Base-by-base conservation (phyloP, 2,888 invertebrate genomes). In the Spilosoma lubricipeda region DNA sequence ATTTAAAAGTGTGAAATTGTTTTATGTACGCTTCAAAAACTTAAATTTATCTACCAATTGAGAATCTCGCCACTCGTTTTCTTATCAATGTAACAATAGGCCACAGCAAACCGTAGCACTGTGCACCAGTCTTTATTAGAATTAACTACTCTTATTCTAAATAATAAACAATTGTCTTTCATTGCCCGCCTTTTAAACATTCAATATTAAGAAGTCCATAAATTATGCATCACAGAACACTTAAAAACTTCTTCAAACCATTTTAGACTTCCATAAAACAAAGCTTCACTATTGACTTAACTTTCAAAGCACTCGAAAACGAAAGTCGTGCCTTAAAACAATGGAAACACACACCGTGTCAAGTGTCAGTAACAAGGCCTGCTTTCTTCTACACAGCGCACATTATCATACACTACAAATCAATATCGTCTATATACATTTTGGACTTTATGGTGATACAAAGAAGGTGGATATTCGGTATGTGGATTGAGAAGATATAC, bases 331-430 rank as follows among this genome's bases (percentile, higher is more conserved):
- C 45, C 83, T 81, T 83, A 13, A 4, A 71, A 91, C 90, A 93
- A 91, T 90, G 94, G 85, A 90, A 82, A 89, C 89, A 65, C 78
- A 75, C 87, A 77, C 81, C 84, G 92, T 93, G 89, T 94, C 94
- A 91, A 94, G 94, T 95, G 88, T 94, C 94, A 92, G 90, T 85
- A 92, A 94, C 94, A 94, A 93, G 90, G 90, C 89, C 77, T 86
- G 92, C 94, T 92, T 93, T 94, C 93, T 93, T 94, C 90, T 75
- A 77, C 82, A 92, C 90, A 93, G 90, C 88, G 88, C 84, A 88
- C 91, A 88, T 90, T 93, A 90, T 91, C 77, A 72, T 66, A 71
- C 70, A 75, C 75, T 27, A 59, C 18, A 74, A 56, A 85, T 73
- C 71, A 30, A n/a, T n/a, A 63, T 27, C 33, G n/a, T 36, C 3